Conservation (phyloP, 1,140 invertebrate species). For the Drosophila melanica region DNA sequence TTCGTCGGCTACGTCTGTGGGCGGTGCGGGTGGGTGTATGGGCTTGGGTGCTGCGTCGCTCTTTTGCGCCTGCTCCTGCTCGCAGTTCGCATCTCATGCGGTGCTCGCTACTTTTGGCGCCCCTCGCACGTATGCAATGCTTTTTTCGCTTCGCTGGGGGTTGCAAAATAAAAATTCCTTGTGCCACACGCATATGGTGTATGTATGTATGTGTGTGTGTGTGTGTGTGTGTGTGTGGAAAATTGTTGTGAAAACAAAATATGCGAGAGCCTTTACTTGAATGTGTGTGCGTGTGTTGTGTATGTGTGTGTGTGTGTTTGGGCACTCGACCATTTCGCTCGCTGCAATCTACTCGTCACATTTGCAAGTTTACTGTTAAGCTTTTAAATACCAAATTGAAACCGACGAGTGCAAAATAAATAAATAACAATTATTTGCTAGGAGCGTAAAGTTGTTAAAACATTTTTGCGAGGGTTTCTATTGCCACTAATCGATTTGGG, state of each 20-base stretch:
- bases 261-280: background rate
- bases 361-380: background rate
- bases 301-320: background rate
- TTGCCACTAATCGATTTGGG: too few relatives aligned
- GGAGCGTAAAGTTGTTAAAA: too few relatives aligned
- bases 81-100: conserved; percentile 27
- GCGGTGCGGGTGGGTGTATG: conserved; percentile 15
- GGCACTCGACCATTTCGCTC: conserved; percentile 2
- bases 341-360: conserved; percentile 21
- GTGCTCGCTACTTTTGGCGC: conserved; percentile 41
- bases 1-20: conserved; percentile 12
- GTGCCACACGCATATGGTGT: conserved; percentile 4
- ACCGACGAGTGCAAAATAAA: too few relatives aligned
- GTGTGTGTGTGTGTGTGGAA: conserved; percentile 21
- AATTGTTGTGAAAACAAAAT: conserved; percentile 45
- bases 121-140: conserved; percentile 49
- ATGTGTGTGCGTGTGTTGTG: background rate
- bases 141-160: conserved; percentile 52
- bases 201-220: too few relatives aligned
- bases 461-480: too few relatives aligned
- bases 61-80: conserved; percentile 49
- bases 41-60: conserved; percentile 46
- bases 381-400: background rate
- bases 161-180: conserved; percentile 54
- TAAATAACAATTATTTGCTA: too few relatives aligned